These are phyloP conservation scores for Troides helena DNA, from an alignment of 2,888 invertebrate genomes.

Conservation along the genomic window DNA sequence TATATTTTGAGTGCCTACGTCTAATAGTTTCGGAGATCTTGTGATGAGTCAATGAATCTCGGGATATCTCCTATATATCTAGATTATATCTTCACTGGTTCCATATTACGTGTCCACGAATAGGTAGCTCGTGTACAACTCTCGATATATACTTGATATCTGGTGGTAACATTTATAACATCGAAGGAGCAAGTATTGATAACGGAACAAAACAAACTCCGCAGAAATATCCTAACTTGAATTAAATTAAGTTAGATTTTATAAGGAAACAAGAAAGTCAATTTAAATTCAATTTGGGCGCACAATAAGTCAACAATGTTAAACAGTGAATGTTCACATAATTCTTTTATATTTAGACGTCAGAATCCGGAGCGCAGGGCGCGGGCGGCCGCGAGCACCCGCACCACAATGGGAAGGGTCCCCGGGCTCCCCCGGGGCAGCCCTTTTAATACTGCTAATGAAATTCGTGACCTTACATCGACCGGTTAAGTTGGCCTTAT, in stretches of 20 bases:
- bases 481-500: slow-evolving; percentile 33
- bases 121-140: no score
- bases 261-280: slow-evolving; percentile 17
- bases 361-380: slow-evolving; percentile 22
- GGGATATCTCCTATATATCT: no score
- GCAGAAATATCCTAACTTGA: neutral
- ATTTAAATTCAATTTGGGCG: slow-evolving; percentile 26
- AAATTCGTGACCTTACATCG: slow-evolving; percentile 58
- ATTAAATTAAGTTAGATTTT: neutral
- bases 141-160: no score
- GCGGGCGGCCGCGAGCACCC: slow-evolving; percentile 20
- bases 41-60: no score
- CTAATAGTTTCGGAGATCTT: no score
- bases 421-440: slow-evolving; percentile 45
- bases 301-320: slow-evolving; percentile 28
- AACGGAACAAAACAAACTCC: neutral
- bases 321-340: slow-evolving; percentile 25
- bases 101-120: no score
- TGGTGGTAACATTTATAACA: no score
- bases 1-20: no score
- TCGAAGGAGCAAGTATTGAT: no score
- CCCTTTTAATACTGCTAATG: slow-evolving; percentile 62
- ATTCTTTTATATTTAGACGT: slow-evolving; percentile 29
- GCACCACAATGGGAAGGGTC: slow-evolving; percentile 35
- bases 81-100: no score